Percentiles rank a stretch among this genome's conserved stretches.
Evolutionary conservation across 2,113 vertebrate genomes (phyloP).

Genomic region (Dolichotis patagonum): DNA sequence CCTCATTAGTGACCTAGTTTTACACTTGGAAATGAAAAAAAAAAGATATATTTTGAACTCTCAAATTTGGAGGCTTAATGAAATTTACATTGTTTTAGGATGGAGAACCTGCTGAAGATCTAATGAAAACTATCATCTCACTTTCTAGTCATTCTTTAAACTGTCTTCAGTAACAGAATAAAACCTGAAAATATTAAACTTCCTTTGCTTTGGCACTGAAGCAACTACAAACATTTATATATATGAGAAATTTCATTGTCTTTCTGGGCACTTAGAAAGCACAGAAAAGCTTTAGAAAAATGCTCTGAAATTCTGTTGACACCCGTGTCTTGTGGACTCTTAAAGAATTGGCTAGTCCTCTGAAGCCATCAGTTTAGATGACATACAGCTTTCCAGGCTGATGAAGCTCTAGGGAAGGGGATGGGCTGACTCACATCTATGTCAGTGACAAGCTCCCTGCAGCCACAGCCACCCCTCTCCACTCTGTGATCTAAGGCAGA

Average conservation of each 20-base stretch:
- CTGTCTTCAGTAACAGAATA: not conserved
- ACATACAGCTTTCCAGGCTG: not conserved
- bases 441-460: not conserved
- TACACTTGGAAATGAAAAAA: constrained; percentile 30
- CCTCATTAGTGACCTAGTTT: not conserved
- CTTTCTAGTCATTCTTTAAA: not conserved
- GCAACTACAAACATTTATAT: not conserved
- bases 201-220: constrained; percentile 28
- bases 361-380: not conserved
- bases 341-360: not conserved
- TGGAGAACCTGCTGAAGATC: not conserved
- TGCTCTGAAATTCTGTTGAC: not conserved
- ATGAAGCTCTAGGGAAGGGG: not conserved
- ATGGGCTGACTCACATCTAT: not conserved
- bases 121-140: not conserved
- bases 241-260: not conserved
- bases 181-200: constrained; percentile 33
- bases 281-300: constrained; percentile 26
- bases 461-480: not conserved
- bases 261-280: constrained; percentile 38
- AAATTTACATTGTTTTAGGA: constrained; percentile 11
- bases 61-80: not conserved
- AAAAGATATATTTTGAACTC: not conserved
- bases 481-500: not conserved
- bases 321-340: not conserved